phyloP scores from a whole-genome alignment of 2,888 invertebrate species.

The Trichopria drosophilae region DNA sequence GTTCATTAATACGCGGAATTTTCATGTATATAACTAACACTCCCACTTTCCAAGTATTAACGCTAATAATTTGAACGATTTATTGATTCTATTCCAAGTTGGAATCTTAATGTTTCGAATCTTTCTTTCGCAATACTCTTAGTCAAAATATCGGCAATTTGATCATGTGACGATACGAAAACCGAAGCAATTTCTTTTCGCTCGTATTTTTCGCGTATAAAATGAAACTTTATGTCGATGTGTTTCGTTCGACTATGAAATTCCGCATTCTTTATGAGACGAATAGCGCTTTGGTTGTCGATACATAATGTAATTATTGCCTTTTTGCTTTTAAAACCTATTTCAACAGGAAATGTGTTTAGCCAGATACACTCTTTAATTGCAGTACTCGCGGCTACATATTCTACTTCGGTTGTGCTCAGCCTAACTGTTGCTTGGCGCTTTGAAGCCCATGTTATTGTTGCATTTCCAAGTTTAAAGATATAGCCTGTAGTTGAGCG shows the following conservation, averaged over 20 bases:
- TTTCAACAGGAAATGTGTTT: too few species aligned
- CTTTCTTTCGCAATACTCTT: too few species aligned
- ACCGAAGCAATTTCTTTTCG: not conserved
- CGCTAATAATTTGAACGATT: too few species aligned
- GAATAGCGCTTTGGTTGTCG: constrained; percentile 1
- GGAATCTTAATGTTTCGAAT: too few species aligned
- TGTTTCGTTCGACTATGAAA: constrained; percentile 3
- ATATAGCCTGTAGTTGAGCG: constrained; percentile 5
- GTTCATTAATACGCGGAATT: too few species aligned
- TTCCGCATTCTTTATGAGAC: constrained; percentile 1
- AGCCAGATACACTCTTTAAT: constrained; percentile 13
- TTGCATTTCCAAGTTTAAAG: not conserved
- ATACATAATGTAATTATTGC: not conserved
- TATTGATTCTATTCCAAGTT: too few species aligned
- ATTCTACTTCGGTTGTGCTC: constrained; percentile 9
- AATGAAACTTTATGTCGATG: constrained; percentile 1
- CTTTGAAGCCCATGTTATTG: constrained; percentile 4
- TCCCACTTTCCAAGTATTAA: too few species aligned
- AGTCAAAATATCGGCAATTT: too few species aligned
- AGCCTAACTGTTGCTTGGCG: constrained; percentile 1
- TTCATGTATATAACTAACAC: too few species aligned
- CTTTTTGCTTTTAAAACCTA: too few species aligned
- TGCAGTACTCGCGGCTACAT: constrained; percentile 2
- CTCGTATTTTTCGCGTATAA: not conserved
- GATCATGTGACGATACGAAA: too few species aligned